Evolutionary conservation across 92 coral and sea anemone genomes (phyloP), one percentile per base, ranked within the genome.

Genomic region (Virgularia gustaviana): DNA sequence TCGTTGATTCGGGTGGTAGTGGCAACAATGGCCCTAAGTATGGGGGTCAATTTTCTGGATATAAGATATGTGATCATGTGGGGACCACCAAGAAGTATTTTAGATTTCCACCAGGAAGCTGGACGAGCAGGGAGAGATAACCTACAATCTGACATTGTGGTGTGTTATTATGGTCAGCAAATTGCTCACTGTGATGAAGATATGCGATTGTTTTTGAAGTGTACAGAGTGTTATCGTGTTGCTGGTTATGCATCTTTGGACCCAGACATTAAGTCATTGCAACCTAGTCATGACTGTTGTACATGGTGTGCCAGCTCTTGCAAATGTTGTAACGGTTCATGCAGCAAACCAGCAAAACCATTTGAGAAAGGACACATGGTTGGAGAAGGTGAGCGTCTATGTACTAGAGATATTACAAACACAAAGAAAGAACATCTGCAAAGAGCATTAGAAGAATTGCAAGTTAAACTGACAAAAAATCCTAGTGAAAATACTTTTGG

Each of bases 51-150:
- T 31, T 85, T 80, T 63, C 82, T 76, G 3, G 70, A 76, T 49
- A 85, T 85, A 11, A 62, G 62, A 32, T 61, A 67, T 31, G 75
- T 85, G 53, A 71, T 81, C 1, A 75, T 76, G 24, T 85, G 81
- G 65, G 86, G 83, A 20, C 90, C 90, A 36, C 86, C 89, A 29
- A 71, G 61, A 54, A 67, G 71, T 24, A 33, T 76, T 2, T 79
- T 63, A 18, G 89, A 85, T 36, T 56, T 85, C 11, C 66, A 80
- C 27, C 85, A 85, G 45, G 68, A 85, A 36, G 66, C 73, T 81
- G 83, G 89, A 13, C 41, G 83, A 18, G 86, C 76, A n/a, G 89
- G 89, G 15, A 29, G 83, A 37, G 77, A 81, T 85, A 80, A 49
- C 61, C 74, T n/a, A n/a, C n/a, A n/a, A n/a, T n/a, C n/a, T n/a